Evolutionary conservation across 1,140 invertebrate species (phyloP), one percentile per base, ranked within the genome.

Genomic region (Drosophila suzukii): DNA sequence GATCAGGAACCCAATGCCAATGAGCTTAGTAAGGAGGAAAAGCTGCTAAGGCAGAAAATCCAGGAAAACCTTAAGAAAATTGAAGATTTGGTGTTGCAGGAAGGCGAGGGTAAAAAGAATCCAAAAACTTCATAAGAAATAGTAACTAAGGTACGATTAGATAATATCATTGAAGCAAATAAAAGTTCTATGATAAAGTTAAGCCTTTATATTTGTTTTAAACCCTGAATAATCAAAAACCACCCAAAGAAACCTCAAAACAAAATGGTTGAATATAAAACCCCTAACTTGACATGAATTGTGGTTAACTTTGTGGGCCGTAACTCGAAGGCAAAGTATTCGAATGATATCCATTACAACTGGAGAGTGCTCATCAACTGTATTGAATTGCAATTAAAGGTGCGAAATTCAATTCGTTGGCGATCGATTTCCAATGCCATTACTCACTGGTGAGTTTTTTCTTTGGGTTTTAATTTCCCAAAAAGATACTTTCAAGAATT

Each of bases 361-460:
- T 43, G 46, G 34, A 49, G 27, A 43, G 47, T 73, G 10, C 47
- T 55, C n/a, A 13, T 38, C 13, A 20, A 73, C 41, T 44, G 54
- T 68, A 80, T 81, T 80, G 72, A 71, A 65, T 80, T 81, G 47
- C 72, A 50, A 59, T 50, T 44, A 24, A 65, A 50, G 57, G 46
- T 67, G 36, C 54, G 55, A 79, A 72, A 72, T 73, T 46, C 12
- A 66, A 73, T 36, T 58, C 68, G 15, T 39, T 53, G 56, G 17
- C 50, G 51, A 82, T 86, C 65, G 58, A 72, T 82, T 88, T 72
- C 61, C 68, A 70, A 47, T 78, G 54, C 34, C 75, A 88, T 86
- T 86, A 88, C 75, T 86, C 83, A 81, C 32, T 39, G 57, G 36
- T 57, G 66, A 72, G 66, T 51, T 60, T 68, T 56, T 20, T 38